These are phyloP conservation scores for Drosophila rubida DNA, from an alignment of 2,888 invertebrate genomes.

Conservation along the genomic window DNA sequence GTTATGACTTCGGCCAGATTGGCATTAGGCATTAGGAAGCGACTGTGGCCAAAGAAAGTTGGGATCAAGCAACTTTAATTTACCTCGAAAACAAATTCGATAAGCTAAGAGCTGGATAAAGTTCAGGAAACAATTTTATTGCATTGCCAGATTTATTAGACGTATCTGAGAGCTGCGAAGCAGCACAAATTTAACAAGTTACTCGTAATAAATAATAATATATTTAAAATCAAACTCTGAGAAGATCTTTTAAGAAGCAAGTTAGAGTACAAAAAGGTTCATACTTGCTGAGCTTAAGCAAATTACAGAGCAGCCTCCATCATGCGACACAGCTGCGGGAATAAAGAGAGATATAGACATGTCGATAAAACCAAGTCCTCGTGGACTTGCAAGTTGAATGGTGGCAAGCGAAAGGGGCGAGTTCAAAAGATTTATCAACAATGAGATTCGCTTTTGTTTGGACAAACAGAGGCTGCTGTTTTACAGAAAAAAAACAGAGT, in stretches of 20 bases:
- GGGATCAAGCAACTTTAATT: background rate
- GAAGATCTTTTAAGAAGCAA: background rate
- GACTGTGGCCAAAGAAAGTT: slow-evolving; percentile 5
- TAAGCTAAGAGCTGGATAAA: background rate
- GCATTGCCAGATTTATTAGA: background rate
- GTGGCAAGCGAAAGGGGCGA: background rate
- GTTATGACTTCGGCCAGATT: slow-evolving; percentile 61
- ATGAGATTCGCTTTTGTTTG: slow-evolving; percentile 58
- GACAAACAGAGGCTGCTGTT: slow-evolving; percentile 24
- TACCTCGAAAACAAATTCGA: background rate
- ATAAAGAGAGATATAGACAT: slow-evolving; percentile 33
- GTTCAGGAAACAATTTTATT: background rate
- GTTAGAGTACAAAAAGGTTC: background rate
- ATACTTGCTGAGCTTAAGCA: slow-evolving; percentile 2
- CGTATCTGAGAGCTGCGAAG: background rate
- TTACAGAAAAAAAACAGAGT: slow-evolving; percentile 14
- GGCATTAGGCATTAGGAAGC: slow-evolving; percentile 36
- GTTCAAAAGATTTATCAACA: slow-evolving; percentile 42
- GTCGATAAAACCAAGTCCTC: slow-evolving; percentile 40
- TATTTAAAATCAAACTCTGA: no score
- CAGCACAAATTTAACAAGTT: no score
- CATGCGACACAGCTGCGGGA: slow-evolving; percentile 17
- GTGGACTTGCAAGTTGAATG: background rate
- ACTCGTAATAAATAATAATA: no score
- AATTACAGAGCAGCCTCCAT: slow-evolving; percentile 11